A percentile compares a stretch with the other conserved stretches of the same genome.
Evolutionary conservation across 2,113 vertebrate genomes (phyloP).

Genomic region (Leucoraja erinaceus): DNA sequence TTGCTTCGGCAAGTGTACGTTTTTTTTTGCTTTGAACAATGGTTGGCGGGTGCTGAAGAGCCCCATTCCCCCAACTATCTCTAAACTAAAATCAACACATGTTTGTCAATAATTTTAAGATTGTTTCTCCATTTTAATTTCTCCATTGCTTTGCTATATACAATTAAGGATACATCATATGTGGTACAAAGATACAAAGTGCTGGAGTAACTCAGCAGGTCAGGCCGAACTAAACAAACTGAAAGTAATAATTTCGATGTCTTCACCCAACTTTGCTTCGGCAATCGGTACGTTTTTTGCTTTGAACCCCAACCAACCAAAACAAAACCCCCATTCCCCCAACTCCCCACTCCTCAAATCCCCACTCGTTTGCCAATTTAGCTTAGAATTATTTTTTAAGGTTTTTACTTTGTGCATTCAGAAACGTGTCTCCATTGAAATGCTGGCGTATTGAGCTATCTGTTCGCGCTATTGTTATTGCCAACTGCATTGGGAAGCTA

Average conservation of each 20-base stretch:
- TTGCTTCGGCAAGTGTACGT: too few relatives aligned
- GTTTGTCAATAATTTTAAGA: too few relatives aligned
- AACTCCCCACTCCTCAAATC: background rate
- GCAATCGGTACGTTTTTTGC: background rate
- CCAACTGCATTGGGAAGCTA: background rate
- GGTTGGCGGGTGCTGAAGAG: too few relatives aligned
- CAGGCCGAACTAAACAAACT: too few relatives aligned
- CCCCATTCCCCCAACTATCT: too few relatives aligned
- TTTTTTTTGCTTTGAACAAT: too few relatives aligned
- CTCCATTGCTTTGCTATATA: too few relatives aligned
- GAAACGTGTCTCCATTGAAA: background rate
- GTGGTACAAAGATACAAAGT: too few relatives aligned
- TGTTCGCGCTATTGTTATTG: background rate
- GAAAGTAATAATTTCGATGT: background rate
- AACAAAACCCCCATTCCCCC: background rate
- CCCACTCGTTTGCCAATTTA: background rate
- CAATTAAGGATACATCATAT: too few relatives aligned
- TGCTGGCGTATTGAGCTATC: background rate
- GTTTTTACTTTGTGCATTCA: background rate
- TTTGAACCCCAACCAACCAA: background rate
- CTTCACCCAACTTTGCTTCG: background rate
- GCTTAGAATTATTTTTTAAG: background rate
- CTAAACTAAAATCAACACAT: too few relatives aligned
- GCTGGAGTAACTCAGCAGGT: too few relatives aligned
- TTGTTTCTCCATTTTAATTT: too few relatives aligned